A percentile compares a stretch with the other conserved stretches of the same genome.
Evolutionary conservation across 2,113 vertebrate species (phyloP).

Genomic region (Strigops habroptila): DNA sequence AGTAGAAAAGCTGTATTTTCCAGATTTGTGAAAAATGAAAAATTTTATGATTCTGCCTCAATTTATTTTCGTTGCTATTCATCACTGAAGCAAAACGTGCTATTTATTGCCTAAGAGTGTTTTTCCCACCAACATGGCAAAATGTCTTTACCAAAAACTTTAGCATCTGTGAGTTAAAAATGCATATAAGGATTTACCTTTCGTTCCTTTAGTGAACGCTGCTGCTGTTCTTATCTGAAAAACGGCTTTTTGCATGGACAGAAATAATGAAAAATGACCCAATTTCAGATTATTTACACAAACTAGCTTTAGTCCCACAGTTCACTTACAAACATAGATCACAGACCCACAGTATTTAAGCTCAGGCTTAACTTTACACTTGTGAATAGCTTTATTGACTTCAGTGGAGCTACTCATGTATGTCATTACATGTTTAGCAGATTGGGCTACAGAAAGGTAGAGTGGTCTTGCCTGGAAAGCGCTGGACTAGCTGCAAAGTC

Average conservation of each 20-base stretch:
- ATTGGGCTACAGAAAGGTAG: background rate
- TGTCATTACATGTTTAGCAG: background rate
- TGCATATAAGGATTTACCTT: constrained; percentile 5
- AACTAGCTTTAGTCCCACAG: constrained; percentile 19
- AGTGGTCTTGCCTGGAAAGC: background rate
- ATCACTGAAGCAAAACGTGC: constrained; percentile 6
- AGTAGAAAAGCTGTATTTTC: constrained; percentile 2
- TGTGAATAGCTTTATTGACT: constrained; percentile 53
- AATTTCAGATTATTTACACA: constrained; percentile 16
- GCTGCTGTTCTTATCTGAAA: constrained; percentile 32
- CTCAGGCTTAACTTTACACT: constrained; percentile 22
- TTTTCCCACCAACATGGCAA: background rate
- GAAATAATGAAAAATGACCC: constrained; percentile 46
- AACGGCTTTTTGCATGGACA: constrained; percentile 9
- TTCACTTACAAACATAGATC: constrained; percentile 21
- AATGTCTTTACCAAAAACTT: constrained; percentile 46
- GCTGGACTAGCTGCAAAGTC: background rate
- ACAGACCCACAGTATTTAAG: background rate
- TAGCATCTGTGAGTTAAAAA: constrained; percentile 16
- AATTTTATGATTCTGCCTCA: background rate
- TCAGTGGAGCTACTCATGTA: background rate
- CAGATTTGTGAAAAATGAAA: constrained; percentile 32
- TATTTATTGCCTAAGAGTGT: constrained; percentile 21
- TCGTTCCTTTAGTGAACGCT: constrained; percentile 2
- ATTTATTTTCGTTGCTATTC: constrained; percentile 33